Percentiles rank a stretch among this genome's conserved stretches.
These are phyloP conservation scores for Altica lythri DNA, from an alignment of 2,888 invertebrate genomes.

Conservation along the genomic window DNA sequence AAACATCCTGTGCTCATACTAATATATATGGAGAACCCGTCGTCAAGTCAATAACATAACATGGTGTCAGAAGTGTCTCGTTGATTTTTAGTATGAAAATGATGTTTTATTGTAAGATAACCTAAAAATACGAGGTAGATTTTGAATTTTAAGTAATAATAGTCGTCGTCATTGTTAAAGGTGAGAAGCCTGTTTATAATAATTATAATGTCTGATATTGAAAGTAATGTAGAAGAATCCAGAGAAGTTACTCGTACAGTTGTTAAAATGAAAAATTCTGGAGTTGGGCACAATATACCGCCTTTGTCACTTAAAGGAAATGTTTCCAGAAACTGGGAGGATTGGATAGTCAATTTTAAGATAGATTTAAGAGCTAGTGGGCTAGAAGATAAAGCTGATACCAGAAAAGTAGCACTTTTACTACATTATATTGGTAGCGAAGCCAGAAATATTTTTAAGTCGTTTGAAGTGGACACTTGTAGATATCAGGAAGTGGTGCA, in stretches of 20 bases:
- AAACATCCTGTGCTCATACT: too few species aligned
- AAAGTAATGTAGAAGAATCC: not conserved
- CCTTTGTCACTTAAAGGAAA: not conserved
- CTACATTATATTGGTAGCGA: not conserved
- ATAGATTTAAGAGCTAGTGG: not conserved
- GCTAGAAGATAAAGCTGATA: not conserved
- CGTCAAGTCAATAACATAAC: too few species aligned
- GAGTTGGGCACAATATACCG: not conserved
- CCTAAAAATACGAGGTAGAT: not conserved
- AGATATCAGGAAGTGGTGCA: conserved; percentile 1
- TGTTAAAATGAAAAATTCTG: not conserved
- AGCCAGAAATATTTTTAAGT: conserved; percentile 1
- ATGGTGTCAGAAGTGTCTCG: too few species aligned
- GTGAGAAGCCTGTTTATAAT: not conserved
- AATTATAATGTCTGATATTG: not conserved
- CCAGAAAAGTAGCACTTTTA: not conserved
- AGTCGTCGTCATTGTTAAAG: not conserved
- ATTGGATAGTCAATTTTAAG: not conserved
- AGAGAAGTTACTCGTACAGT: not conserved
- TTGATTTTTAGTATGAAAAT: not conserved
- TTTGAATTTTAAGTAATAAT: not conserved
- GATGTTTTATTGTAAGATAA: not conserved
- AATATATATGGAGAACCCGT: too few species aligned
- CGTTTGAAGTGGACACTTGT: conserved; percentile 1
- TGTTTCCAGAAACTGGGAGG: not conserved